A percentile compares a stretch with the other conserved stretches of the same genome.
These are phyloP conservation scores for Hemithea aestivaria DNA, from an alignment of 2,888 invertebrate species.

Conservation along the genomic window DNA sequence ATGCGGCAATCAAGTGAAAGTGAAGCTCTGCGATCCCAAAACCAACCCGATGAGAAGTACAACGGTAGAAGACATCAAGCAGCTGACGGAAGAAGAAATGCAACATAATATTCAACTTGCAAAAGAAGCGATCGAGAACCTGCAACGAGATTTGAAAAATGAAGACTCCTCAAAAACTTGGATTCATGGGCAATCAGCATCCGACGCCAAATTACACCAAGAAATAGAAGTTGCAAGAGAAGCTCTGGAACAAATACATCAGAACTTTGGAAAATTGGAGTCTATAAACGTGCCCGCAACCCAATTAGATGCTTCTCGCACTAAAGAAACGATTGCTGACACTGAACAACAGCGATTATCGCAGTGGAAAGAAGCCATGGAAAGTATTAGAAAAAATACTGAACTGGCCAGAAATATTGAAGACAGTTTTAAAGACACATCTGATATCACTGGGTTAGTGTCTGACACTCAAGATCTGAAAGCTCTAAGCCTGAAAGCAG, in stretches of 20 bases:
- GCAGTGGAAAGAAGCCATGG: conserved; percentile 59
- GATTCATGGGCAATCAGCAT: conserved; percentile 33
- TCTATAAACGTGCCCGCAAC: conserved; percentile 41
- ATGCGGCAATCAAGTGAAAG: conserved; percentile 58
- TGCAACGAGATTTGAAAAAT: conserved; percentile 52
- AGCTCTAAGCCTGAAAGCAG: conserved; percentile 18
- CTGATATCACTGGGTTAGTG: conserved; percentile 5
- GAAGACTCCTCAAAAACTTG: conserved; percentile 35
- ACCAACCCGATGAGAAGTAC: conserved; percentile 31
- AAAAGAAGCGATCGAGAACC: conserved; percentile 61
- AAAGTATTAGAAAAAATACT: conserved; percentile 50
- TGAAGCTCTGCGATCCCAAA: conserved; percentile 55
- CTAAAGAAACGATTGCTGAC: conserved; percentile 32
- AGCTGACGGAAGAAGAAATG: conserved; percentile 47
- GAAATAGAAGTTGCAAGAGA: conserved; percentile 57
- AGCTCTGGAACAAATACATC: conserved; percentile 54
- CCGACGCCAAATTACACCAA: conserved; percentile 49
- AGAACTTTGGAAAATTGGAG: conserved; percentile 50
- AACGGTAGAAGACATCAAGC: conserved; percentile 28
- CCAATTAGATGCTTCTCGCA: conserved; percentile 33
- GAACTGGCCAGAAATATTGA: conserved; percentile 59
- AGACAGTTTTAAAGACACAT: conserved; percentile 47
- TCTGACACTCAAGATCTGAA: conserved; percentile 7
- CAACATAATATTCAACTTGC: conserved; percentile 60
- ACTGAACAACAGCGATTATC: conserved; percentile 51